Conservation (phyloP, 1,140 invertebrate genomes). For the Platyscapa corneri region DNA sequence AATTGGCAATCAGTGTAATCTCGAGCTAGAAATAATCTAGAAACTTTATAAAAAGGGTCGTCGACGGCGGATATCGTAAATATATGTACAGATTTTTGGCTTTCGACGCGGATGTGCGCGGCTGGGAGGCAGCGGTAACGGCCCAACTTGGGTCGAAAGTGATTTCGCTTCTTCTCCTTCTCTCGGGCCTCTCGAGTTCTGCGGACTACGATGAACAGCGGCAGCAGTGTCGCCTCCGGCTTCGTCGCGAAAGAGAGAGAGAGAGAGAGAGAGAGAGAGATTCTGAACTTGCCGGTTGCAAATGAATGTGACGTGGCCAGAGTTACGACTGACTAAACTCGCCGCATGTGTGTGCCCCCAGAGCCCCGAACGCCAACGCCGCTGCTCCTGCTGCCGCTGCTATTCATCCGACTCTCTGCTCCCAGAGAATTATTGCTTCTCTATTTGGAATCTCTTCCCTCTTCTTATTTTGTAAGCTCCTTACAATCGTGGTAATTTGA, state of each 20-base stretch:
- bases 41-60: neutral
- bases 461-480: neutral
- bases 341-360: neutral
- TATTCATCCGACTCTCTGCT: neutral
- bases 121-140: neutral
- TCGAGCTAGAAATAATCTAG: neutral
- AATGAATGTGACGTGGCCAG: slow-evolving; percentile 38
- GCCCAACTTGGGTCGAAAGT: neutral
- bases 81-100: neutral
- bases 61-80: neutral
- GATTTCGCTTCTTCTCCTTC: slow-evolving; percentile 15
- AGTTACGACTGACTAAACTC: slow-evolving; percentile 34
- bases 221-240: neutral
- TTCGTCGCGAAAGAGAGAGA: neutral
- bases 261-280: slow-evolving; percentile 3
- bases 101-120: neutral
- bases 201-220: too few species aligned
- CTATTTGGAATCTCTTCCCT: neutral
- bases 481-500: neutral
- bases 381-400: neutral
- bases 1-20: neutral
- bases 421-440: neutral
- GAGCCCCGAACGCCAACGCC: too few species aligned
- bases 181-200: neutral
- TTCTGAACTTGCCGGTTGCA: slow-evolving; percentile 29